Evolutionary conservation across 2,113 vertebrate species (phyloP), one percentile per base, ranked within the genome.

Genomic region (Carlito syrichta): DNA sequence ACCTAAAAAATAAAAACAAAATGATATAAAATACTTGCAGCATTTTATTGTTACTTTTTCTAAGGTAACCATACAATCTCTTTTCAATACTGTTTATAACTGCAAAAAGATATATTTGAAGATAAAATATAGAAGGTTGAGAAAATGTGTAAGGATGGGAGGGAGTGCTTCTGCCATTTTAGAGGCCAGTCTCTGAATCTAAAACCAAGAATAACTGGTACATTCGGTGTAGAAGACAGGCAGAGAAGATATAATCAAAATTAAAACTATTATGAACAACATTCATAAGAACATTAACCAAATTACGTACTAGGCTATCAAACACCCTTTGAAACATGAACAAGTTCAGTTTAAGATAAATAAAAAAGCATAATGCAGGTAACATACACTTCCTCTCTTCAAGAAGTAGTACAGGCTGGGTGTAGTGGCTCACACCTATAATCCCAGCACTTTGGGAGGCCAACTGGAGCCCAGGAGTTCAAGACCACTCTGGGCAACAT

Each of bases 1-100:
- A 99, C 99, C 99, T 99, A 98, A 86, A 58, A 94, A 93, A 92
- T 76, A 79, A 98, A 94, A 97, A 23, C 22, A 20, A 86, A 83
- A 82, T 4, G 25, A 68, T 85, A 63, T 27, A 68, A 96, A 85
- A 94, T 52, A 48, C 30, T 30, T 8, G 32, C 66, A 8, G 17
- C 19, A 43, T 20, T 43, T 45, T 79, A 86, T 6, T 78, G 6
- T 68, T 20, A 43, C 32, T n/a, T n/a, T 68, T 95, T 85, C 45
- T 43, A 92, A 91, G 78, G 8, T 45, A 94, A 79, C 12, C 16
- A n/a, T 45, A n/a, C 25, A 68, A 76, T 48, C 30, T 78, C 23
- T 76, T 90, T 77, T 89, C 45, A 76, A 40, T 62, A 82, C n/a
- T 76, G 12, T 45, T 77, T 84, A 43, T n/a, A 68, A 86, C 16